Evolutionary conservation across 53 echinoderm and acorn worm species (phyloP), one percentile per base, ranked within the genome.

Genomic region (Holothuria leucospilota): DNA sequence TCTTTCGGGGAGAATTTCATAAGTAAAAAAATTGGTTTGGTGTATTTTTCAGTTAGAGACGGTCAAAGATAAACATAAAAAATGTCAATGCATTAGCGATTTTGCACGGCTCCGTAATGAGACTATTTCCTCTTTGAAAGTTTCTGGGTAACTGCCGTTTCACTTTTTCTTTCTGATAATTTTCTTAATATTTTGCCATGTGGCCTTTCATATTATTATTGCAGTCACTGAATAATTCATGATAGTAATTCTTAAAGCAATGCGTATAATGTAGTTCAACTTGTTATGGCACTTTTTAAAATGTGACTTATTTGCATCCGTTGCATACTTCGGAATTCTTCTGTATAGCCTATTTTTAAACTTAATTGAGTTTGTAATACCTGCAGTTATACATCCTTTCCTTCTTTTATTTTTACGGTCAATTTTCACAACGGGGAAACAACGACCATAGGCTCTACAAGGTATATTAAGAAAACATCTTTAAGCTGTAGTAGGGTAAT

Each of bases 121-220:
- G 14, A 24, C 49, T 13, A 20, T 52, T 51, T 20, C 24, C 0
- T 49, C 21, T 77, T n/a, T 49, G 13, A 77, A 51, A 46, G 24
- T 18, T 46, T 42, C 46, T n/a, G 77, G 53, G n/a, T 4, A 51
- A 46, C 23, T 24, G 12, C 46, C 41, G 14, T 49, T 9, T 20
- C 10, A 46, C 3, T 0, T 42, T n/a, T 53, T 20, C n/a, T 24
- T 52, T 13, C 51, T 5, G 4, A 77, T 15, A 20, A 52, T 51
- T 51, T 77, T 51, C n/a, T 77, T 77, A 3, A 77, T 77, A 26
- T 14, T 53, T 7, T 51, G 21, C 77, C 77, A 77, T 21, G 77
- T 77, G 51, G 2, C 42, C 15, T 23, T 46, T 77, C 1, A 51
- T 21, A 21, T 77, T 77, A 20, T 23, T n/a, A n/a, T n/a, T n/a